These are phyloP conservation scores for Palythoa grandis DNA, from an alignment of 92 coral and sea anemone genomes.

Conservation along the genomic window DNA sequence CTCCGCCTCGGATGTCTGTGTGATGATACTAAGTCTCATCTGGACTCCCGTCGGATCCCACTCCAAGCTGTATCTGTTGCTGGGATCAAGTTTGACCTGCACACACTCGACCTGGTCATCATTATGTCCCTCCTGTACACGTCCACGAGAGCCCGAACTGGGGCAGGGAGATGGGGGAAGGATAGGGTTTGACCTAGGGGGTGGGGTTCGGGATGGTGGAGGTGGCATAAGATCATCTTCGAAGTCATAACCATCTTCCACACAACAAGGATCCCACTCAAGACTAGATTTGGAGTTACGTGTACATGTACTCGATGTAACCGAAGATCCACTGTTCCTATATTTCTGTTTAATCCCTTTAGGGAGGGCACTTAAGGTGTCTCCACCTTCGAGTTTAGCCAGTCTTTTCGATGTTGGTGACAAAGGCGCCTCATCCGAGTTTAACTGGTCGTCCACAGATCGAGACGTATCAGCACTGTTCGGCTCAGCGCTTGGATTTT, in stretches of 20 bases:
- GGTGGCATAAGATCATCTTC: constrained; percentile 94
- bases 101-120: constrained; percentile 71
- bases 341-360: constrained; percentile 77
- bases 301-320: constrained; percentile 61
- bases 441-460: constrained; percentile 25
- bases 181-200: constrained; percentile 57
- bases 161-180: constrained; percentile 75
- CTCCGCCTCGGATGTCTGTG: constrained; percentile 83
- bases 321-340: constrained; percentile 79
- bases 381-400: constrained; percentile 87
- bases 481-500: constrained; percentile 75
- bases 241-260: constrained; percentile 71
- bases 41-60: constrained; percentile 99
- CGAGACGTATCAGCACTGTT: constrained; percentile 44
- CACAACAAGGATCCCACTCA: constrained; percentile 95
- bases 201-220: constrained; percentile 84
- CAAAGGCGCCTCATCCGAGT: constrained; percentile 42
- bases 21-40: constrained; percentile 88
- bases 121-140: constrained; percentile 44
- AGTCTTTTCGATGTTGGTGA: constrained; percentile 72
- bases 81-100: constrained; percentile 72
- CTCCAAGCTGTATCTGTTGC: constrained; percentile 93
- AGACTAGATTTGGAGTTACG: constrained; percentile 78
- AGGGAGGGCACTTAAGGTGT: constrained; percentile 87
- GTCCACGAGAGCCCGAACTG: constrained; percentile 47